These are phyloP conservation scores for Schlechtendalia chinensis DNA, from an alignment of 1,140 invertebrate genomes.

Conservation along the genomic window DNA sequence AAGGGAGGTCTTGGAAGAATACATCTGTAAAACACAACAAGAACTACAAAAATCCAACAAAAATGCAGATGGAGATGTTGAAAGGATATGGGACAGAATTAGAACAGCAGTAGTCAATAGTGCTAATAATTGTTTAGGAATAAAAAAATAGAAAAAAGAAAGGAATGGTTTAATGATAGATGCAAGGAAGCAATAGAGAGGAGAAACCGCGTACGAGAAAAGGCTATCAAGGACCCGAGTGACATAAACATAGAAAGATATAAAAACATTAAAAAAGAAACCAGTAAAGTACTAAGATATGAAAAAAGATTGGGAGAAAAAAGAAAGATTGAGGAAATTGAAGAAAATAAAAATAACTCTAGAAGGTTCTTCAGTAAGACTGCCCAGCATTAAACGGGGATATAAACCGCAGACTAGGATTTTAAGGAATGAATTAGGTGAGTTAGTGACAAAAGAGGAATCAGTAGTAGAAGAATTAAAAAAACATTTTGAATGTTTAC, in stretches of 20 bases:
- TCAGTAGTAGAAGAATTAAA: no score
- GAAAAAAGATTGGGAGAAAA: conserved; percentile 11
- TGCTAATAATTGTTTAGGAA: not conserved
- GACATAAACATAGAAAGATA: conserved; percentile 8
- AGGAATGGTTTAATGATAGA: conserved; percentile 12
- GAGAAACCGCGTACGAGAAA: not conserved
- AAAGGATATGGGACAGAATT: not conserved
- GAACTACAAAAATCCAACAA: conserved; percentile 9
- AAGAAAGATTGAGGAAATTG: not conserved
- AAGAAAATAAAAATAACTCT: conserved; percentile 19
- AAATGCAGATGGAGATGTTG: not conserved
- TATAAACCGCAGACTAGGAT: not conserved
- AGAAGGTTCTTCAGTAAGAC: not conserved
- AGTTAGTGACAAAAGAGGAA: conserved; percentile 6
- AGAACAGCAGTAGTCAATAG: not conserved
- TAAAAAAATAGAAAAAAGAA: not conserved
- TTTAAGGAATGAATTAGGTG: conserved; percentile 1
- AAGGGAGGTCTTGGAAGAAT: not conserved
- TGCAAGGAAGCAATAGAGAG: conserved; percentile 17
- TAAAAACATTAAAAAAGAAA: conserved; percentile 15
- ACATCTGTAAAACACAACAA: not conserved
- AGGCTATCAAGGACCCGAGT: not conserved
- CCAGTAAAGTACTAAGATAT: not conserved
- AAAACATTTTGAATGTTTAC: not conserved
- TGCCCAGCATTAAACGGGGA: not conserved